Conservation (phyloP, 2,113 vertebrate species). For the Henicopernis longicauda region DNA sequence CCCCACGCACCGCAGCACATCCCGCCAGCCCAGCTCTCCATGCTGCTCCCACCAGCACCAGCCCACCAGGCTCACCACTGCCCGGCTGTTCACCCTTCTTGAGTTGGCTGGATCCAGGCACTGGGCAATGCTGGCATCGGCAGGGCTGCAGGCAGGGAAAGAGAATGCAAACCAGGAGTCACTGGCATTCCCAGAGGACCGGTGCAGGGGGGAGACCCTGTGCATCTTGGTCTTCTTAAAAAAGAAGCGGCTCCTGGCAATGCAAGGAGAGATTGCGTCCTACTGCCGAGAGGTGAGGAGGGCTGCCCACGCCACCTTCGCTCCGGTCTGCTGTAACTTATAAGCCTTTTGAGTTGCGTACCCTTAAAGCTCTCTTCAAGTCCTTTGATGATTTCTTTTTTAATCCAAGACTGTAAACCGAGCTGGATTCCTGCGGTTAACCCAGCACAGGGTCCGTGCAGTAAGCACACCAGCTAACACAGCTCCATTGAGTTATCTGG, state of each 20-base stretch:
- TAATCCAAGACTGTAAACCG: neutral
- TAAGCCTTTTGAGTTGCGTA: neutral
- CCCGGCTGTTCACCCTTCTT: rapidly evolving
- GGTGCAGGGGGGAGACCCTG: neutral
- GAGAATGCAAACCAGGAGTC: neutral
- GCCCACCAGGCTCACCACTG: neutral
- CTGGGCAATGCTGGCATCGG: neutral
- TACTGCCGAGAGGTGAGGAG: neutral
- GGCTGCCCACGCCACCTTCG: neutral
- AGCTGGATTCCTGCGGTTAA: neutral
- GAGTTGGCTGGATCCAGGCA: neutral
- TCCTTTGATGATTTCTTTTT: neutral
- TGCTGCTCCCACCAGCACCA: neutral
- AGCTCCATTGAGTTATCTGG: neutral
- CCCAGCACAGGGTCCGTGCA: neutral
- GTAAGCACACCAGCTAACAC: neutral
- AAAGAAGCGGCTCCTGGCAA: neutral
- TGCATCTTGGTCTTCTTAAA: neutral
- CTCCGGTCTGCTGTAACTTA: neutral
- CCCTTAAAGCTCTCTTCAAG: neutral
- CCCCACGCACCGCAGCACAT: neutral
- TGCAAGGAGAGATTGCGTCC: neutral
- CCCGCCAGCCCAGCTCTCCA: neutral
- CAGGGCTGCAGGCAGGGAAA: neutral
- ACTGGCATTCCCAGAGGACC: neutral